Evolutionary conservation across 2,797 vertebrate species (phyloP).

Genomic region (Mormyrops attenuatus): DNA sequence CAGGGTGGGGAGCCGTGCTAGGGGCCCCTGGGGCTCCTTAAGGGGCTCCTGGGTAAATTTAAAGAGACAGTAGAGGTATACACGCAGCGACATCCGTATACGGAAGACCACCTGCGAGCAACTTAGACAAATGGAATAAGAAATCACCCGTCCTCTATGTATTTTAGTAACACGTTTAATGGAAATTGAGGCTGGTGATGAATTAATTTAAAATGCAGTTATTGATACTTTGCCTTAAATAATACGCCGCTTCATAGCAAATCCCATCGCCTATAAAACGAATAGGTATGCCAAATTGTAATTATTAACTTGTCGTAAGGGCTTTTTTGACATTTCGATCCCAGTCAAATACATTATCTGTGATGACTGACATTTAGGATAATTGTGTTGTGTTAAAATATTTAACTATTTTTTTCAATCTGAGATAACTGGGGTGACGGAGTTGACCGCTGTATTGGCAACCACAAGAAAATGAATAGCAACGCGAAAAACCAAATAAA

Average conservation of each 20-base stretch:
- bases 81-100: slow-evolving; percentile 45
- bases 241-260: not conserved
- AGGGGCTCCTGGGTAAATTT: slow-evolving; percentile 99
- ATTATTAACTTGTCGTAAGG: not conserved
- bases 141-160: not conserved
- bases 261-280: not conserved
- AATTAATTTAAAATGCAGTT: not conserved
- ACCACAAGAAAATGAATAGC: not conserved
- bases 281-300: not conserved
- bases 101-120: slow-evolving; percentile 38
- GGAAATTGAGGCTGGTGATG: not conserved
- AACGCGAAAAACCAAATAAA: not conserved
- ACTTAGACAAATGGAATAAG: not conserved
- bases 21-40: slow-evolving; percentile 98
- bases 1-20: slow-evolving; percentile 86
- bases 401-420: not conserved
- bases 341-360: not conserved
- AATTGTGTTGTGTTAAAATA: not conserved
- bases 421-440: not conserved
- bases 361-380: not conserved
- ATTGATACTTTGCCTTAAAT: not conserved
- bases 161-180: not conserved
- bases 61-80: slow-evolving; percentile 83
- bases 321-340: not conserved
- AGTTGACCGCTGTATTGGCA: not conserved